Base-by-base conservation (phyloP, 2,113 vertebrate species). In the Hipposideros armiger region DNA sequence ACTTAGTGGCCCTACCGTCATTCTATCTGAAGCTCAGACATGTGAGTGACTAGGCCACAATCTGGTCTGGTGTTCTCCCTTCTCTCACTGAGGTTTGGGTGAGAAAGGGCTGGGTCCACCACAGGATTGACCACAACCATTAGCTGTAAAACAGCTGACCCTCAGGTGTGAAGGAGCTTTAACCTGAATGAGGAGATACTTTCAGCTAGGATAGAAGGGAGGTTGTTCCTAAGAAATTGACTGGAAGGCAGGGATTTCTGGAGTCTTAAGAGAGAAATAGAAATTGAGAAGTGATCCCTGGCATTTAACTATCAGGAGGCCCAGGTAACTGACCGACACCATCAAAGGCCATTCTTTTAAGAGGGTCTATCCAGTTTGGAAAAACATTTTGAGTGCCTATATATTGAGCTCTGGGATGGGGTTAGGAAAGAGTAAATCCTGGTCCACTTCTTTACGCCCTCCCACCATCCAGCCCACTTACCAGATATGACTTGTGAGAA, bases 211-310 rank as follows among this genome's bases (percentile, higher is more conserved):
- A 62, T 11, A 74, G 32, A 86, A 76, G 50, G 20, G 40, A 62
- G 4, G 4, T 36, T 80, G 40, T 84, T 88, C 85, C 47, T 69
- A 73, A 81, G 47, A 92, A 95, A 47, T 24, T 66, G 32, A 69
- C 50, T 77, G 15, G 66, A 56, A 72, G 13, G 10, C 45, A 70
- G 40, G 36, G 69, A 67, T 62, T 11, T 83, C 70, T 64, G 47
- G 7, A 40, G 8, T 83, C 76, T 85, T 76, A 32, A 94, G 50
- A 81, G 15, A 97, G 72, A 50, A 89, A 58, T 1, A 80, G 19
- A 96, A 95, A 85, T n/a, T 81, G 76, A 84, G 78, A 94, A 10
- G 16, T 32, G 15, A 84, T 93, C 28, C 40, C 45, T 73, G 45
- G 56, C 50, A 86, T 95, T 77, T 90, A 50, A 26, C 19, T 56